These are phyloP conservation scores for Philypnodon macrostomus DNA, from an alignment of 2,797 vertebrate species.

Conservation along the genomic window DNA sequence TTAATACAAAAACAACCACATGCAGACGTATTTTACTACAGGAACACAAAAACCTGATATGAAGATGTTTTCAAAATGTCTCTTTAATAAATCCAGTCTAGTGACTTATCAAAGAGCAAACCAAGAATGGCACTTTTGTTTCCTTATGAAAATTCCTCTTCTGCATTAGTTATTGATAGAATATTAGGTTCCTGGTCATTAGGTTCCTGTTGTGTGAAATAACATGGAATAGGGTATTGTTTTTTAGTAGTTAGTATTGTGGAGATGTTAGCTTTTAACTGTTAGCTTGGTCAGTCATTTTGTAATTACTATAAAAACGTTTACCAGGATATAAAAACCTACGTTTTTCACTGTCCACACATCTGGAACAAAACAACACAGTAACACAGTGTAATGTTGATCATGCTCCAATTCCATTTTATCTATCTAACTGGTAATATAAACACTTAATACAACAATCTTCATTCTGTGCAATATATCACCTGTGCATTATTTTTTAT, in stretches of 20 bases:
- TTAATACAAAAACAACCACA: no score
- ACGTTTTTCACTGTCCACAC: conserved; percentile 80
- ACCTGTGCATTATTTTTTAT: no score
- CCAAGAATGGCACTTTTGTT: no score
- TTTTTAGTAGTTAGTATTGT: conserved; percentile 46
- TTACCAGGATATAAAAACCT: conserved; percentile 85
- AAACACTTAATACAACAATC: no score
- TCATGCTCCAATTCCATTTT: not conserved
- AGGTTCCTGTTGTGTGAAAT: conserved; percentile 2
- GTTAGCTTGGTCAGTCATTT: conserved; percentile 36
- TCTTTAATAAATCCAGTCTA: no score
- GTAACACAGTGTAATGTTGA: conserved; percentile 3
- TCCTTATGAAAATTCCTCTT: no score
- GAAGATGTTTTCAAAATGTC: no score
- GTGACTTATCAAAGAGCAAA: no score
- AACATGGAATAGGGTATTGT: not conserved
- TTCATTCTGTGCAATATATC: no score
- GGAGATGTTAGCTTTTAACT: conserved; percentile 30
- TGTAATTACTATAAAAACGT: conserved; percentile 65
- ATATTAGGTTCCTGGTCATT: conserved; percentile 2
- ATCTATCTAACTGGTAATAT: not conserved
- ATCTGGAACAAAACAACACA: conserved; percentile 81
- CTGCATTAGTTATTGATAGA: no score
- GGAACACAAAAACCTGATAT: conserved; percentile 12
- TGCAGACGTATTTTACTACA: conserved; percentile 6